Conservation (phyloP, 2,888 invertebrate genomes). For the Agrenia bidenticulata region DNA sequence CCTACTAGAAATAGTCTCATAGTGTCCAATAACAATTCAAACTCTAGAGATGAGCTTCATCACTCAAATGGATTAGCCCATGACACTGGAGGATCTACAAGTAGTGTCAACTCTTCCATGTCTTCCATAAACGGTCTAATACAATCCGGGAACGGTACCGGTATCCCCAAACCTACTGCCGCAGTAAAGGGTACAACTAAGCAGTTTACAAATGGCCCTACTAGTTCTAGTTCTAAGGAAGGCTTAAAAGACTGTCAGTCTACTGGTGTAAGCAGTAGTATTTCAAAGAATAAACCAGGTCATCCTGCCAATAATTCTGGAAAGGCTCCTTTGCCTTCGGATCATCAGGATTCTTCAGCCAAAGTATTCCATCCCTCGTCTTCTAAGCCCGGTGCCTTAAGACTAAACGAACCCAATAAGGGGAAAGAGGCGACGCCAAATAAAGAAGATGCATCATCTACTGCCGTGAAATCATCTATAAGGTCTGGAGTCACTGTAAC, state of each 20-base stretch:
- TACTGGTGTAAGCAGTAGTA: not conserved
- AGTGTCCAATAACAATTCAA: constrained; percentile 10
- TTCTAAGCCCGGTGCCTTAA: constrained; percentile 3
- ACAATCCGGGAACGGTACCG: constrained; percentile 60
- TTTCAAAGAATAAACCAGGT: not conserved
- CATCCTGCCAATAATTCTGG: not conserved
- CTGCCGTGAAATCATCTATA: constrained; percentile 1
- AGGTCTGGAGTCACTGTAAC: constrained; percentile 11
- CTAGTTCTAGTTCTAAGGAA: not conserved
- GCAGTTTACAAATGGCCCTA: constrained; percentile 13
- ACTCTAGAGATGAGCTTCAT: constrained; percentile 21
- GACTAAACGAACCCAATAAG: constrained; percentile 19
- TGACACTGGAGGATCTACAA: constrained; percentile 22
- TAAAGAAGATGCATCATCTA: constrained; percentile 5
- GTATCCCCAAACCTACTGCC: constrained; percentile 87
- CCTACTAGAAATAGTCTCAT: constrained; percentile 50
- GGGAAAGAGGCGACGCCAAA: constrained; percentile 14
- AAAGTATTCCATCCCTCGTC: not conserved
- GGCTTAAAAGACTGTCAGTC: constrained; percentile 15
- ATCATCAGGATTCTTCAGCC: too few relatives aligned
- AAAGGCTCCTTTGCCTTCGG: not conserved
- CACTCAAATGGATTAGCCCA: constrained; percentile 22
- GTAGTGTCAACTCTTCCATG: constrained; percentile 35
- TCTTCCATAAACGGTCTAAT: constrained; percentile 37
- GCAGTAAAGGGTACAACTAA: constrained; percentile 88